These are phyloP conservation scores for Diplazon laetatorius DNA, from an alignment of 2,888 invertebrate species.

Conservation along the genomic window DNA sequence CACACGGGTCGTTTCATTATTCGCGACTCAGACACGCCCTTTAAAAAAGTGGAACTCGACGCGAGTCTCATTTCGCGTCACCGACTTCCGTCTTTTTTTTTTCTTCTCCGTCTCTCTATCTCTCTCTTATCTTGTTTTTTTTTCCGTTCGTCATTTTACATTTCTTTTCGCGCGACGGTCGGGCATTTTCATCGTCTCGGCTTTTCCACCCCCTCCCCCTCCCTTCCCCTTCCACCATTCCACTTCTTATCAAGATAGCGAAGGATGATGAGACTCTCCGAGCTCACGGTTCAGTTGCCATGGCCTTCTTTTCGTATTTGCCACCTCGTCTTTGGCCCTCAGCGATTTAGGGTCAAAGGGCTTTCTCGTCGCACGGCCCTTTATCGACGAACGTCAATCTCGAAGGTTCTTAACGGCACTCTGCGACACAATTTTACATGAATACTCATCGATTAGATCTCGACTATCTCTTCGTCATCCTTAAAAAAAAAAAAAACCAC, in stretches of 20 bases:
- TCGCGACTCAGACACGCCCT: slow-evolving; percentile 8
- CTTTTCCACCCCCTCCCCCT: background rate
- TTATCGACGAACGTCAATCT: slow-evolving; percentile 5
- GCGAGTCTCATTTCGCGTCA: background rate
- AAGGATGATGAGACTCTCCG: no score
- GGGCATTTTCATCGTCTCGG: background rate
- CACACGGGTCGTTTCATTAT: slow-evolving; percentile 1
- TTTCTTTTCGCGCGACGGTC: background rate
- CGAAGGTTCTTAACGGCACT: slow-evolving; percentile 7
- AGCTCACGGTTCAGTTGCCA: background rate
- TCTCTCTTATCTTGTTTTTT: background rate
- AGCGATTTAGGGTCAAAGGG: slow-evolving; percentile 18
- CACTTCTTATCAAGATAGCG: no score
- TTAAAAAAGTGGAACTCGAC: slow-evolving; percentile 37
- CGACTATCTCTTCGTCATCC: background rate
- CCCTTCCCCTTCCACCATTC: no score
- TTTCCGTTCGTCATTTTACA: slow-evolving; percentile 17
- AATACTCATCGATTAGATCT: background rate
- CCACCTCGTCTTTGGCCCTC: background rate
- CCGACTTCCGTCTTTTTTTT: background rate
- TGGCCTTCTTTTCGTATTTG: slow-evolving; percentile 61
- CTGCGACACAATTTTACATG: background rate
- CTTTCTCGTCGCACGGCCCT: background rate
- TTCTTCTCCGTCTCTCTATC: slow-evolving; percentile 12
- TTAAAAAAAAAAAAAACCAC: background rate